phyloP scores from a whole-genome alignment of 30 jellyfish, hydroid and myxozoan genomes.

The Cassiopea xamachana region DNA sequence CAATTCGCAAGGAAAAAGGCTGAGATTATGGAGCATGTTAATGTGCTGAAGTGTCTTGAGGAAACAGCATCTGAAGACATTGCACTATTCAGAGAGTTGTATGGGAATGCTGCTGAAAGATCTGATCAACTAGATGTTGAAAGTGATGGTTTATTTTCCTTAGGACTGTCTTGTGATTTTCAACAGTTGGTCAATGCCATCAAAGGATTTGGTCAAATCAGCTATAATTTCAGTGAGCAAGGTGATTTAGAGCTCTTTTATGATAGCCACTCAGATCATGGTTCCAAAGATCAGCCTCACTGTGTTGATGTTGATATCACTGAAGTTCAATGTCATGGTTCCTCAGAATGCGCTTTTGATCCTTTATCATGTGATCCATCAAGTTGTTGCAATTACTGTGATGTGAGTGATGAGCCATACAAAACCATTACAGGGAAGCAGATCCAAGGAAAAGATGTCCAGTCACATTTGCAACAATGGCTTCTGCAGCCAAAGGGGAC shows the following conservation, averaged over 20 bases:
- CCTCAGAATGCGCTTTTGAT: not conserved
- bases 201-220: constrained; percentile 18
- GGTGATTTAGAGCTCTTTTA: not conserved
- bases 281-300: not conserved
- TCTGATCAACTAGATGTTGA: not conserved
- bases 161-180: constrained; percentile 7
- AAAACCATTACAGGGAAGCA: not conserved
- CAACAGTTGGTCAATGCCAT: not conserved
- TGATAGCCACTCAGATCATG: not conserved
- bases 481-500: not conserved
- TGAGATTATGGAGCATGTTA: constrained; percentile 1
- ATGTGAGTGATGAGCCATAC: constrained; percentile 36
- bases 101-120: constrained; percentile 26
- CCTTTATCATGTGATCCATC: constrained; percentile 6
- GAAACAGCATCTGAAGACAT: not conserved
- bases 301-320: not conserved
- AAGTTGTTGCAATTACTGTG: constrained; percentile 48
- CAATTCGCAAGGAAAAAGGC: constrained; percentile 7
- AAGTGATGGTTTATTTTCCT: not conserved
- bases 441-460: not conserved
- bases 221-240: not conserved
- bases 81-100: constrained; percentile 13
- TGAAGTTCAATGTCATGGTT: not conserved
- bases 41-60: not conserved
- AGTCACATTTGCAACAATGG: constrained; percentile 38